A percentile compares a stretch with the other conserved stretches of the same genome.
Conservation (phyloP, 2,888 invertebrate genomes). For the Stegophylla sp. region DNA sequence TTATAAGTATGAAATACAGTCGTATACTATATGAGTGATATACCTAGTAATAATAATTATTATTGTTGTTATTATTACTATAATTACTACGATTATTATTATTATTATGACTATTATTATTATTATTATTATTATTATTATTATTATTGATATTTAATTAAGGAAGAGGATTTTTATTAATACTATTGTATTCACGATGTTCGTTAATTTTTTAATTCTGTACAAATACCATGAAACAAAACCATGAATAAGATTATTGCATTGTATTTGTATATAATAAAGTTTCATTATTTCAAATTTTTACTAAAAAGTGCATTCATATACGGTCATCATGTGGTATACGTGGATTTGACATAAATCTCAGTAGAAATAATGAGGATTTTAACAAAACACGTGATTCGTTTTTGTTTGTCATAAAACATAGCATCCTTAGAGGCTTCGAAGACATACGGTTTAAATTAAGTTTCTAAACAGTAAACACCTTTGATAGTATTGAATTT, state of each 20-base stretch:
- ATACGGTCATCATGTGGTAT: no score
- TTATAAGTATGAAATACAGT: constrained; percentile 36
- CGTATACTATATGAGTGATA: constrained; percentile 36
- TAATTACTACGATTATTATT: constrained; percentile 9
- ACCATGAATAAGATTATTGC: constrained; percentile 21
- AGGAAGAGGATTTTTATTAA: constrained; percentile 28
- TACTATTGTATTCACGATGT: constrained; percentile 34
- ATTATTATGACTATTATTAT: not conserved
- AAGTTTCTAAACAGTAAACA: no score
- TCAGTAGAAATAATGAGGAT: no score
- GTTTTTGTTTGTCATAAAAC: no score
- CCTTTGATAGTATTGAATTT: no score
- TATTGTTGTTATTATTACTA: no score
- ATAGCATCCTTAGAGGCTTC: no score
- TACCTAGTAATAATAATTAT: not conserved
- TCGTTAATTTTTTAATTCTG: constrained; percentile 41
- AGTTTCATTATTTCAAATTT: constrained; percentile 45
- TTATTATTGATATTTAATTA: constrained; percentile 35
- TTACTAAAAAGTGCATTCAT: constrained; percentile 8
- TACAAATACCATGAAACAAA: constrained; percentile 45
- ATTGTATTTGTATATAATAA: constrained; percentile 50
- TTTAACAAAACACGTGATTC: no score
- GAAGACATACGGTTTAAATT: no score
- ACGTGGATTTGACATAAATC: no score
- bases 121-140: constrained; percentile 18